These are phyloP conservation scores for Quadroppia sp. DNA, from an alignment of 2,888 invertebrate genomes.

Conservation along the genomic window DNA sequence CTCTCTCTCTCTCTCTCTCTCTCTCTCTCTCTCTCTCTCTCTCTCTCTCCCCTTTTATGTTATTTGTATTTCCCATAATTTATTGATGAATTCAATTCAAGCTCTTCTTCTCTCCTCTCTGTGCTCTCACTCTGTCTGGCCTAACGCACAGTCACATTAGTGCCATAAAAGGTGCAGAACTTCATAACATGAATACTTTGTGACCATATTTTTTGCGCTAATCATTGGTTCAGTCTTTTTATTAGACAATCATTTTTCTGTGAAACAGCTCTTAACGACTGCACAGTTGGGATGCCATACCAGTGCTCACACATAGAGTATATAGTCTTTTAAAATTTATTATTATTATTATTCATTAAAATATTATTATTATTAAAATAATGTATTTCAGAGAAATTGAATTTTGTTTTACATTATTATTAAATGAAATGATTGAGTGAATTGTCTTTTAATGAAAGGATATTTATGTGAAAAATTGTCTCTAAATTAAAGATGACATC, in stretches of 20 bases:
- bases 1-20: no score
- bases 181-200: background rate
- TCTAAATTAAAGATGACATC: conserved; percentile 3
- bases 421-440: background rate
- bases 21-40: no score
- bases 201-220: conserved; percentile 5
- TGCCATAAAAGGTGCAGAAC: background rate
- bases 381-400: background rate
- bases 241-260: background rate
- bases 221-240: background rate
- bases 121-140: background rate
- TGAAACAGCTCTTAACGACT: background rate
- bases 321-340: no score
- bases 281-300: no score
- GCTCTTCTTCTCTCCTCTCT: background rate
- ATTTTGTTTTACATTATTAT: background rate
- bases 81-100: conserved; percentile 27
- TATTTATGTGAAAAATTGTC: background rate
- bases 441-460: background rate
- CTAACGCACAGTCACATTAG: background rate
- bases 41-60: no score
- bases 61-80: conserved; percentile 7
- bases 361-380: background rate
- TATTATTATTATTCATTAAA: background rate
- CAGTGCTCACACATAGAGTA: no score